A percentile compares a stretch with the other conserved stretches of the same genome.
Conservation (phyloP, 2,888 invertebrate species). For the Drosophila recens region DNA sequence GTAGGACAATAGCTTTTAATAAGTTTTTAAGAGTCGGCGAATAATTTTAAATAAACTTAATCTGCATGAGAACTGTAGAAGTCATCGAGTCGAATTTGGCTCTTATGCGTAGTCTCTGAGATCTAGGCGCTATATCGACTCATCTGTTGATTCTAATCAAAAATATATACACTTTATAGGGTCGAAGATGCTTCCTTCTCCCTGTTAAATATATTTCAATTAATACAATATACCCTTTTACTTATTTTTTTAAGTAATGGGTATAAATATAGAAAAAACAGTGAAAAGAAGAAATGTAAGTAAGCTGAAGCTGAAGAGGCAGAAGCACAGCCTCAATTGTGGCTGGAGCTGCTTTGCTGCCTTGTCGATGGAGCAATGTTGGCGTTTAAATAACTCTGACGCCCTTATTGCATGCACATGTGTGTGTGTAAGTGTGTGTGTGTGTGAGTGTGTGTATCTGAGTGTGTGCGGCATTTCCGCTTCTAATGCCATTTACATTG, state of each 20-base stretch:
- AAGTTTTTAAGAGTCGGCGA: too few species aligned
- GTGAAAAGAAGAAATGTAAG: slow-evolving; percentile 8
- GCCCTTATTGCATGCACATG: slow-evolving; percentile 52
- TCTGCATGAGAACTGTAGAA: too few species aligned
- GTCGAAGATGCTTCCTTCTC: too few species aligned
- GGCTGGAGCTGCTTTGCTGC: slow-evolving; percentile 42
- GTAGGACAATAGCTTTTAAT: too few species aligned
- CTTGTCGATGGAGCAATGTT: slow-evolving; percentile 40
- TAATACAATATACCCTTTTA: too few species aligned
- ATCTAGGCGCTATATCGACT: not conserved
- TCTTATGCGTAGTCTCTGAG: not conserved
- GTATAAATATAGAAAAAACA: too few species aligned
- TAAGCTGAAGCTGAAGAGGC: slow-evolving; percentile 28
- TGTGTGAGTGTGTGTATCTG: slow-evolving; percentile 14
- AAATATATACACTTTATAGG: too few species aligned
- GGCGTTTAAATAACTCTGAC: slow-evolving; percentile 80
- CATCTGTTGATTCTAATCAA: too few species aligned
- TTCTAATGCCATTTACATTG: slow-evolving; percentile 60
- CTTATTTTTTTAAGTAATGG: too few species aligned
- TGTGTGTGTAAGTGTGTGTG: slow-evolving; percentile 8
- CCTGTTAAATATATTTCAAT: too few species aligned
- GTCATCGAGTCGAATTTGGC: too few species aligned
- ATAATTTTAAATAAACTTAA: too few species aligned
- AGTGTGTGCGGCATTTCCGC: slow-evolving; percentile 56
- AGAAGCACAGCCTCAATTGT: slow-evolving; percentile 30